Base-by-base conservation (phyloP, 2,113 vertebrate species). In the Myocastor coypus region DNA sequence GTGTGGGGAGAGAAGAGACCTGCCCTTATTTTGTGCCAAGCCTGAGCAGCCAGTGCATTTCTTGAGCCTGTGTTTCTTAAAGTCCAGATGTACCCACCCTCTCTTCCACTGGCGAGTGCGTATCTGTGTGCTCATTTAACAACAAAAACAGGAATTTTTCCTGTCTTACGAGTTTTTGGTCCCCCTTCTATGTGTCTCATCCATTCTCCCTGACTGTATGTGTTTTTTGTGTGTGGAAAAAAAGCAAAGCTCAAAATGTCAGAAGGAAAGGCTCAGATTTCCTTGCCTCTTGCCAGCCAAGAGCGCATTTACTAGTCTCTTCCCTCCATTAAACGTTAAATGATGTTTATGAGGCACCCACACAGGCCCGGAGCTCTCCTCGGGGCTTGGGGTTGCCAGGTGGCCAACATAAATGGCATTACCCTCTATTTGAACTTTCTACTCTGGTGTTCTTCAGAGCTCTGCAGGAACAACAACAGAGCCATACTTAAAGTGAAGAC, bases 321-420 rank as follows among this genome's bases (percentile, higher is more conserved):
- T 96, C 92, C 94, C 97, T 96, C 97, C 97, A 96, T 97, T 96
- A 98, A 97, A 97, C 0, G 1, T 96, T 93, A 94, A 97, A 88
- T 95, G 97, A 96, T 96, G 97, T 98, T 97, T 98, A 94, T 83
- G 96, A 97, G 97, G 97, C 96, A 97, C 92, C 97, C 96, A 96
- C 96, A 95, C 73, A 92, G 97, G 93, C 96, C 97, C 96, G 61
- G 96, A 94, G 96, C 97, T 95, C 96, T 96, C 55, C 95, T 97
- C 92, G 0, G 73, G 32, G 81, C 87, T 86, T 37, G 66, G 75
- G 96, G 85, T 94, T 97, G 96, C 96, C 97, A 97, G 97, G 97
- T 97, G 96, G 96, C 90, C 95, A 91, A 66, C 97, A 94, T 94
- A 96, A 95, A 97, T 96, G 97, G 96, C 90, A 95, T 97, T 97